phyloP scores from a whole-genome alignment of 1,140 invertebrate species.

The Delia radicum region DNA sequence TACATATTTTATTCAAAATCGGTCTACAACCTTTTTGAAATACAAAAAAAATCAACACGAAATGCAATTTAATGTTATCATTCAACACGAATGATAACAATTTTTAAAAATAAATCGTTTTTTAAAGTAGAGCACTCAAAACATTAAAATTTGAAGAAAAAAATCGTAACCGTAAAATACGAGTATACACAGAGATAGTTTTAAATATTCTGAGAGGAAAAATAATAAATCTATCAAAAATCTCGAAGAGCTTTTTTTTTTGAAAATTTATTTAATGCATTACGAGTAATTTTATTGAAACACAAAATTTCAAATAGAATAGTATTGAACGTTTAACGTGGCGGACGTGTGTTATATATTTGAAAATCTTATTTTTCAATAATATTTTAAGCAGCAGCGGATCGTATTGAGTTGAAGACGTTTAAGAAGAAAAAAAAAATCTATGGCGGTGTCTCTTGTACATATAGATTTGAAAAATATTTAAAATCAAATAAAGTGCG shows the following conservation, averaged over 20 bases:
- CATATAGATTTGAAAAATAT: neutral
- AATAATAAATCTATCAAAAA: too few relatives aligned
- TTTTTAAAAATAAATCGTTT: neutral
- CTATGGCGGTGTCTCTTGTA: neutral
- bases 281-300: neutral
- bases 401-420: neutral
- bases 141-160: neutral
- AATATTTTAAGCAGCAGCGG: neutral
- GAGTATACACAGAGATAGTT: conserved; percentile 11
- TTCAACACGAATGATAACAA: neutral
- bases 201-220: neutral
- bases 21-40: neutral
- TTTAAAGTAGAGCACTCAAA: conserved; percentile 9
- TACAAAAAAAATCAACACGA: neutral
- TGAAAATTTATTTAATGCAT: too few relatives aligned
- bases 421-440: neutral
- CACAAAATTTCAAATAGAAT: neutral
- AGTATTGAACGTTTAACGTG: conserved; percentile 17
- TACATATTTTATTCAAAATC: neutral
- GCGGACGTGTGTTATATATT: conserved; percentile 10
- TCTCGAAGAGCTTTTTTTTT: neutral
- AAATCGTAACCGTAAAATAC: too few relatives aligned
- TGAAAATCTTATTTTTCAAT: neutral
- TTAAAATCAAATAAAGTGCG: neutral
- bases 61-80: neutral